Evolutionary conservation across 1,140 invertebrate genomes (phyloP), one percentile per base, ranked within the genome.

Genomic region (Galendromus occidentalis): DNA sequence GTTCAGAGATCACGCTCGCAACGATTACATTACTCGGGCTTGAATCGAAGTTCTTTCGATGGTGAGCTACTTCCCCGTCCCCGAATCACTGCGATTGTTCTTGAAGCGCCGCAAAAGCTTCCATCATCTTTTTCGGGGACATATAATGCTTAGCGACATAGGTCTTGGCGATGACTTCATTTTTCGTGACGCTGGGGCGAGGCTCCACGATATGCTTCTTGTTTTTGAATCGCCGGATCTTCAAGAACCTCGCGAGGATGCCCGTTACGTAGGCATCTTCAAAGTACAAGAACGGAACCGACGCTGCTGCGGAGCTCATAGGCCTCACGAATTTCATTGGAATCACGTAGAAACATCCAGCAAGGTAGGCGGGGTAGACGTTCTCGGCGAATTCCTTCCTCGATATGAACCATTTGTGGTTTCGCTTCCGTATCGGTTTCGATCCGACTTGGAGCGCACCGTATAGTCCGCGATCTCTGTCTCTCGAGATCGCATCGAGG

Each of bases 351-450:
- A 69, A 69, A n/a, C 70, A 67, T 0, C 76, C 73, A 29, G 86
- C 87, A 1, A 88, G 72, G 44, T 74, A 74, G 2, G 69, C 44
- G 1, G 73, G 72, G 65, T 71, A 77, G 22, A 20, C 30, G 1
- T 67, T 33, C n/a, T 68, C 65, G 0, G 70, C 66, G 45, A 68
- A 75, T 7, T 73, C 70, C 28, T 69, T 69, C 33, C 66, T 59
- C 0, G 71, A 66, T 12, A 74, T 68, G 64, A 69, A 73, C 71
- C 73, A 74, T 55, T 66, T 66, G 4, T 41, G 67, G 7, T 66
- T 67, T 44, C 66, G 64, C 42, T 70, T 64, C 6, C 29, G 39
- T 17, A 67, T 65, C 2, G 68, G 67, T 30, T 14, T 17, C 29
- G 67, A 28, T 41, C 51, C 51, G 4, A 14, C 22, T 22, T 59